These are phyloP conservation scores for Drymonia ruficornis DNA, from an alignment of 2,888 invertebrate genomes.

Conservation along the genomic window DNA sequence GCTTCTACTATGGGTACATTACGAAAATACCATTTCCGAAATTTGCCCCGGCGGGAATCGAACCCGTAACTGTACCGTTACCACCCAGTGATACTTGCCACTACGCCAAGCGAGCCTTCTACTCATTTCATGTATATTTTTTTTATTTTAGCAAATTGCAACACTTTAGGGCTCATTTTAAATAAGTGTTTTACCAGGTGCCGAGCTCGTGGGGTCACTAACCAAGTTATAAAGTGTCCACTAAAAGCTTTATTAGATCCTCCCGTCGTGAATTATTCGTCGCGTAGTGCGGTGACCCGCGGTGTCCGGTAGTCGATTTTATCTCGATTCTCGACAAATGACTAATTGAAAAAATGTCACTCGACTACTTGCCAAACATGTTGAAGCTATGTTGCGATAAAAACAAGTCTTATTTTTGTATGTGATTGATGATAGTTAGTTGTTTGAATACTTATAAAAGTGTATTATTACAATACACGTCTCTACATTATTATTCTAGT, in stretches of 20 bases:
- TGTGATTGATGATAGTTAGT: slow-evolving; percentile 35
- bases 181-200: slow-evolving; percentile 31
- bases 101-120: no score
- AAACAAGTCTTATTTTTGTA: slow-evolving; percentile 27
- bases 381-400: slow-evolving; percentile 4
- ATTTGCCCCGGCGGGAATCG: no score
- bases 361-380: slow-evolving; percentile 22
- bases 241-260: slow-evolving; percentile 54
- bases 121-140: no score
- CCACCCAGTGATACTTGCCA: no score
- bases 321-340: slow-evolving; percentile 51
- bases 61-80: no score
- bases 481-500: background rate
- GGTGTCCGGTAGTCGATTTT: slow-evolving; percentile 55
- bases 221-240: slow-evolving; percentile 38
- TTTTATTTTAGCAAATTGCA: background rate
- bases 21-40: no score
- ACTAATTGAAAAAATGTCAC: slow-evolving; percentile 50
- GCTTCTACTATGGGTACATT: no score
- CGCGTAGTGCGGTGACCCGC: slow-evolving; percentile 46
- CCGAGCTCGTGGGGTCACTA: slow-evolving; percentile 33
- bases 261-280: slow-evolving; percentile 41
- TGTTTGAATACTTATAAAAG: slow-evolving; percentile 27
- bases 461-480: slow-evolving; percentile 6
- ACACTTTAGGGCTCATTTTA: background rate